Percentiles rank a stretch among this genome's conserved stretches.
Evolutionary conservation across 2,113 vertebrate genomes (phyloP).

Genomic region (Eptatretus burgeri): DNA sequence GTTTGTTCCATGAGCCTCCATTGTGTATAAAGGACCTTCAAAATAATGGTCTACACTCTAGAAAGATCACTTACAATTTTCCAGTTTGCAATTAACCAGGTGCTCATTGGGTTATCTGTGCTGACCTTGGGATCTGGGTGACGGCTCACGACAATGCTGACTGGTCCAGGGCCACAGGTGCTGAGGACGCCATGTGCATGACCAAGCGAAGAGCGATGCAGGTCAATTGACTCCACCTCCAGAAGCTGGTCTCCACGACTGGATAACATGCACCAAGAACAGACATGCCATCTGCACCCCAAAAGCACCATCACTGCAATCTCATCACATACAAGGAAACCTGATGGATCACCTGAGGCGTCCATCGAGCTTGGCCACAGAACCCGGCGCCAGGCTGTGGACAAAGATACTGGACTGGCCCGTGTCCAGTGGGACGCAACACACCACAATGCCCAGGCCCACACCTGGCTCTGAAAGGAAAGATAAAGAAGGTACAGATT

Average conservation of each 20-base stretch:
- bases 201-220: conserved; percentile 49
- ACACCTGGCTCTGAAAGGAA: conserved; percentile 38
- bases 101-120: too few relatives aligned
- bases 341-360: conserved; percentile 36
- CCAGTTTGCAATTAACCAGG: too few relatives aligned
- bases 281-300: neutral
- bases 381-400: conserved; percentile 64
- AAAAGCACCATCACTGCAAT: neutral
- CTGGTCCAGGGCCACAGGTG: conserved; percentile 59
- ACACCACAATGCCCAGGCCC: conserved; percentile 61
- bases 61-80: too few relatives aligned
- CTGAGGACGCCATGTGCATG: conserved; percentile 72
- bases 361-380: conserved; percentile 74
- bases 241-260: conserved; percentile 80
- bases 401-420: conserved; percentile 62
- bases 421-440: conserved; percentile 52
- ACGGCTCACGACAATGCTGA: conserved; percentile 65
- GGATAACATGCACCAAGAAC: neutral
- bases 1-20: too few relatives aligned
- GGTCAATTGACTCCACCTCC: conserved; percentile 58
- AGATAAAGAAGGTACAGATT: neutral
- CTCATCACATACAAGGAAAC: neutral
- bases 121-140: conserved; percentile 70
- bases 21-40: too few relatives aligned
- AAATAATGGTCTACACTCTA: too few relatives aligned